Percentiles rank a stretch among this genome's conserved stretches.
Conservation (phyloP, 2,888 invertebrate genomes). For the Eledone cirrhosa region DNA sequence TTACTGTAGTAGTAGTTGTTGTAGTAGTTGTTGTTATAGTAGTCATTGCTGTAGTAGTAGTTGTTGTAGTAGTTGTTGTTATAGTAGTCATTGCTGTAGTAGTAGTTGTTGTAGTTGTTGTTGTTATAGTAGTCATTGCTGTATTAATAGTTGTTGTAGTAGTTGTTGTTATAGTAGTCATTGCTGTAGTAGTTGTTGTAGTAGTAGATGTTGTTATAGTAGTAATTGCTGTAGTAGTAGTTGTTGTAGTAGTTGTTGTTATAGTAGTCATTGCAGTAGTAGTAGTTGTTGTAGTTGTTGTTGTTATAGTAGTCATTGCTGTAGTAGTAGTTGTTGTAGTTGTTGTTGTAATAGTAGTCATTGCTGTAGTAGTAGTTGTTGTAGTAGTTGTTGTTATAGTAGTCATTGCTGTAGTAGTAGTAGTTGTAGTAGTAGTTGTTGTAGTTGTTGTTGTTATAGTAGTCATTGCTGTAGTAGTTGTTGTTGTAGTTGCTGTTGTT, state of each 20-base stretch:
- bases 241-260: background rate
- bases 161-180: background rate
- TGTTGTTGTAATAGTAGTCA: background rate
- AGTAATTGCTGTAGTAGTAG: background rate
- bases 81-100: background rate
- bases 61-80: too few species aligned
- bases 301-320: background rate
- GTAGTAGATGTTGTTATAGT: slow-evolving; percentile 18
- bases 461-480: too few species aligned
- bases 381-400: background rate
- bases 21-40: background rate
- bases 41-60: too few species aligned
- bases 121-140: background rate
- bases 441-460: slow-evolving; percentile 24
- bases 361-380: background rate
- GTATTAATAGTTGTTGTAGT: background rate
- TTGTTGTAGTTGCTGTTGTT: too few species aligned
- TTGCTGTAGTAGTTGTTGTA: background rate
- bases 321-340: background rate
- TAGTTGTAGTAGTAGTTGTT: slow-evolving; percentile 27
- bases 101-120: background rate
- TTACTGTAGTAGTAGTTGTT: too few species aligned
- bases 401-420: slow-evolving; percentile 8
- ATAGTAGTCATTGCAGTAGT: background rate
- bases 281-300: background rate